These are phyloP conservation scores for Esox masquinongy DNA, from an alignment of 2,797 vertebrate species.

Conservation along the genomic window DNA sequence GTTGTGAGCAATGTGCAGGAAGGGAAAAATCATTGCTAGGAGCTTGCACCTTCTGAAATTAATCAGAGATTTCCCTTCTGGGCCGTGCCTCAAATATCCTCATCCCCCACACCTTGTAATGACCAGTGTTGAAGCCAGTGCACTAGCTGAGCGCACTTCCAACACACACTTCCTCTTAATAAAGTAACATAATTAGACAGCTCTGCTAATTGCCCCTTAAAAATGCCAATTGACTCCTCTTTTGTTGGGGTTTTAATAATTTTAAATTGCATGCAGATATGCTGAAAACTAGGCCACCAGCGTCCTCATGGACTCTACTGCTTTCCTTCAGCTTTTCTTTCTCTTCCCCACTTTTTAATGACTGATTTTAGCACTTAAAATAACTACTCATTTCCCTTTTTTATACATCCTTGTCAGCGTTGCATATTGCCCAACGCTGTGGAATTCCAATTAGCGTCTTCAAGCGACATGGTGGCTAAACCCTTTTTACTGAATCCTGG, in stretches of 20 bases:
- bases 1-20: neutral
- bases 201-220: constrained; percentile 19
- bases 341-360: neutral
- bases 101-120: constrained; percentile 34
- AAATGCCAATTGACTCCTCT: constrained; percentile 43
- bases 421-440: neutral
- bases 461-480: neutral
- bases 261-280: constrained; percentile 11
- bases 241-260: constrained; percentile 11
- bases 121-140: constrained; percentile 8
- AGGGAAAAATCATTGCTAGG: neutral
- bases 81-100: constrained; percentile 18
- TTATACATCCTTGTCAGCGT: neutral
- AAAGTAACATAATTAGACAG: constrained; percentile 28
- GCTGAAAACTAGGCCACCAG: constrained; percentile 18
- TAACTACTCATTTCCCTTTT: neutral
- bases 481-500: neutral
- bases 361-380: constrained; percentile 9
- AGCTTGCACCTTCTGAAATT: constrained; percentile 4
- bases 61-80: constrained; percentile 12
- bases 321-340: neutral
- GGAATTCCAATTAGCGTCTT: neutral
- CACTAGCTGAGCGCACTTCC: constrained; percentile 35
- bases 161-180: constrained; percentile 19
- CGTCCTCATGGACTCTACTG: neutral